Evolutionary conservation across 23 tunicate genomes (phyloP), one percentile per base, ranked within the genome.

Genomic region (Clavelina lepadiformis): DNA sequence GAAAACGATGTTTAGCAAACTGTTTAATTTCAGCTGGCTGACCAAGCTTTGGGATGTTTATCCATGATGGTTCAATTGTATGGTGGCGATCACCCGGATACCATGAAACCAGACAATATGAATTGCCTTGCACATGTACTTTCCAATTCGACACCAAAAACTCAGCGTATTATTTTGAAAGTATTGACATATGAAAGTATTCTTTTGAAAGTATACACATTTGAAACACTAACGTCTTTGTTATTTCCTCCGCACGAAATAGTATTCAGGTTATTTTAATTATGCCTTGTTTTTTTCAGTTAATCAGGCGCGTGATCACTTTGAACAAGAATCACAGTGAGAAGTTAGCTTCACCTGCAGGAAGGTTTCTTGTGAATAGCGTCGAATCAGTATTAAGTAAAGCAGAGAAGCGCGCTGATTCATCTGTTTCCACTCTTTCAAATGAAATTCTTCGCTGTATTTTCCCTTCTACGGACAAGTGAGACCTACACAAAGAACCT

Each of bases 1-100:
- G n/a, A n/a, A n/a, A n/a, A 33, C 28, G 19, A 33, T 22, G 2
- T 2, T 7, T 49, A 49, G 5, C 3, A 49, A 49, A n/a, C n/a
- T n/a, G n/a, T n/a, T n/a, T n/a, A 8, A 15, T 41, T 41, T 15
- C 77, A 83, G 91, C 26, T 86, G 26, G 66, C 77, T 6, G 97
- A 89, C 28, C 58, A 65, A n/a, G 69, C 97, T 3, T 67, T 89
- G 28, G 86, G 83, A 11, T 82, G 78, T 57, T 49, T 89, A 27
- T 89, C 97, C 3, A 35, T 89, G 83, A 46, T 89, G 46, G 89
- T 89, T 38, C 97, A 89, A 63, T 57, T 89, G 35, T 89, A 60
- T 71, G 97, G 97, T 13, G 97, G 97, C 5, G 97, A 89, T 46
- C 97, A 89, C 44, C 89, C 89, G 3, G 97, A 89, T 37, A 89